phyloP scores from a whole-genome alignment of 2,113 vertebrate genomes.

The Gymnogyps californianus region DNA sequence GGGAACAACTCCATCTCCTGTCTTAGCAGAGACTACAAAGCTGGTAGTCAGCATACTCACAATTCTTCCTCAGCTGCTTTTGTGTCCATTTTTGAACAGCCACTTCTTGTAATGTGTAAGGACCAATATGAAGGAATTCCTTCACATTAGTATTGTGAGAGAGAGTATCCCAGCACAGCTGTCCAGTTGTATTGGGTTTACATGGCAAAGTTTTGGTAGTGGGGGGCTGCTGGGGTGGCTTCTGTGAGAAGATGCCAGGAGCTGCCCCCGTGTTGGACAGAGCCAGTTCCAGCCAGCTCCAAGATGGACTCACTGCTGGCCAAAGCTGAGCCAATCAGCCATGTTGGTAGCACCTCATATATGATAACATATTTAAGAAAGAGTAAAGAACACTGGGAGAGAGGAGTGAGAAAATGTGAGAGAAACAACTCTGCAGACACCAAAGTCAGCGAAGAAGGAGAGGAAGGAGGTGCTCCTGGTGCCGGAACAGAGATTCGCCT shows the following conservation, averaged over 20 bases:
- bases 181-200: not conserved
- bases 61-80: not conserved
- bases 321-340: not conserved
- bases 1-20: not conserved
- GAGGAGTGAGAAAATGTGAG: not conserved
- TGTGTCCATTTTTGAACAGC: not conserved
- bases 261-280: not conserved
- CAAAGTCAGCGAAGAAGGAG: not conserved
- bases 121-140: not conserved
- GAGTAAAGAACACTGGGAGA: not conserved
- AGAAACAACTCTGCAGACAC: not conserved
- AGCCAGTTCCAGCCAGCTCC: not conserved
- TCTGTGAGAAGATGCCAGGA: not conserved
- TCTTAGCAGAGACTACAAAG: not conserved
- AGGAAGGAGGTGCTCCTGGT: not conserved
- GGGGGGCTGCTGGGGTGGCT: not conserved
- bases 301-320: not conserved
- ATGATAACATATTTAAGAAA: not conserved
- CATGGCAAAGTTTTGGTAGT: not conserved
- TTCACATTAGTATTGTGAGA: not conserved
- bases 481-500: not conserved
- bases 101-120: not conserved
- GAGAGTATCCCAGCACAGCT: not conserved
- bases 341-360: not conserved
- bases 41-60: not conserved